Base-by-base conservation (phyloP, 1,140 invertebrate species). In the Drosophila grimshawi region DNA sequence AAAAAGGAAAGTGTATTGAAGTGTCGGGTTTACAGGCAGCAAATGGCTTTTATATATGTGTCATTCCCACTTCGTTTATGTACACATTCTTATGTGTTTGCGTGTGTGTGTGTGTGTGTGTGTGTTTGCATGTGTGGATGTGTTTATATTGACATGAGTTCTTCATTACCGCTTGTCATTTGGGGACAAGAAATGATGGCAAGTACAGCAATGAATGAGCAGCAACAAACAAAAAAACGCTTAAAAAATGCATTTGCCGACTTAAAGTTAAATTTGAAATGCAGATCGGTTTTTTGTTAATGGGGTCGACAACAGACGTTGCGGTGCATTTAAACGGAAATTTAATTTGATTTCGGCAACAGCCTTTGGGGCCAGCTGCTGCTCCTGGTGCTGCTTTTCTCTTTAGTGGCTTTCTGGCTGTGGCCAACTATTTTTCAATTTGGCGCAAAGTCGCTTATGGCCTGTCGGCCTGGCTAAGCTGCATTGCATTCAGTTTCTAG, bases 321-420 rank as follows among this genome's bases (percentile, higher is more conserved):
- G 48, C 45, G 49, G 62, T 59, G 30, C 62, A 70, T 68, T 80
- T 88, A 78, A 88, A 74, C 83, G 83, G 83, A 86, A 86, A 86
- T 86, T 86, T 83, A 86, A 86, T 86, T 86, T 83, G 78, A 88
- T 83, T 86, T 83, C n/a, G 57, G 53, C 53, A 69, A 61, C 59
- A 33, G 4, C 73, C 52, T 59, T 67, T 68, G 62, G 39, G 29
- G 11, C 55, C 55, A 45, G 41, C 30, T 7, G 8, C 45, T 8
- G 52, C 39, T 41, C 48, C 62, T 30, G 45, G 8, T 32, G 11
- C 27, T 6, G 10, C 19, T 11, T 7, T 39, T 51, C 48, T 39
- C 60, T 52, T 64, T 29, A 71, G 11, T 30, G 63, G 41, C 37
- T 7, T 39, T 45, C 43, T 51, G 41, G 43, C 61, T 59, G 11